Evolutionary conservation across 2,888 invertebrate genomes (phyloP), one percentile per base, ranked within the genome.

Genomic region (Conchocele bisecta): DNA sequence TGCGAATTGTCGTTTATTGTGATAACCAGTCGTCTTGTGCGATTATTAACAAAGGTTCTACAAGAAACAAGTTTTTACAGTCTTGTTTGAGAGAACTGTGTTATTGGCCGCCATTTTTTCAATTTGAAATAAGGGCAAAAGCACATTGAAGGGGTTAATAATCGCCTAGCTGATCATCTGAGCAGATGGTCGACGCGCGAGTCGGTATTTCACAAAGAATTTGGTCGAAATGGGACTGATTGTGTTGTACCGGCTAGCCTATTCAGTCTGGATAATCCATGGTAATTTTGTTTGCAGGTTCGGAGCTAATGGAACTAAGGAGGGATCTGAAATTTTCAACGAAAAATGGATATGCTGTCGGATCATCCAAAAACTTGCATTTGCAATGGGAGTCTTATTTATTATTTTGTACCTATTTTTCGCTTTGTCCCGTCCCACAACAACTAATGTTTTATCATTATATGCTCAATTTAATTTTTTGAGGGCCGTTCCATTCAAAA

Each of bases 1-100:
- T 50, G 24, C 28, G 35, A 26, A 50, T 37, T n/a, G 35, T 17
- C 17, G 29, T 50, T 26, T 37, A 4, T 17, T 60, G 60, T 50
- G 60, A 60, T 24, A 60, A 60, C 24, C 15, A 17, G 7, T 22
- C 22, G 6, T 35, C 44, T 7, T 53, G 53, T 24, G 13, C 20
- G n/a, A 33, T 29, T 35, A 15, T 64, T 20, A 65, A 57, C 33
- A 7, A 42, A 20, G 57, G 65, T 9, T 57, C 39, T 24, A 5
- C 57, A n/a, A 46, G 48, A 17, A 28, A 33, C n/a, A n/a, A 20
- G 15, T 44, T 65, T 29, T 26, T 65, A 39, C 65, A 65, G 37
- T 17, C 17, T 17, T 56, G 48, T 39, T 24, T 65, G 13, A 37
- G 65, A n/a, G 64, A 65, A 46, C 29, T 65, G 5, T 28, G 37